Base-by-base conservation (phyloP, 2,113 vertebrate species). In the Ginglymostoma cirratum region DNA sequence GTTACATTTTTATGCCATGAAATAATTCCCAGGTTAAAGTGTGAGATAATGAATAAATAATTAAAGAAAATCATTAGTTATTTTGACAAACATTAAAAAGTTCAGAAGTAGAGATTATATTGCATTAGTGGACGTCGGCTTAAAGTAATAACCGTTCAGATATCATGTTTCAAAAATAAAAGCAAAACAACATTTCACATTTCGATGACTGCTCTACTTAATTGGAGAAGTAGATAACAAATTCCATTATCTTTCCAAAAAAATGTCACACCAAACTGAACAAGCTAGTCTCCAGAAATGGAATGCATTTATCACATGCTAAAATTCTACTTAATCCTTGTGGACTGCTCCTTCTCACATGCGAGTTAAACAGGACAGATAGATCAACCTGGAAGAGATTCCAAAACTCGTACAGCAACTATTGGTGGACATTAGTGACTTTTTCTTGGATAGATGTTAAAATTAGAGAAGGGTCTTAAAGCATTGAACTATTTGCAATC, bases 251-350 rank as follows among this genome's bases (percentile, higher is more conserved):
- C 24, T 72, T 72, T 23, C 24, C 87, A 61, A 70, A 95, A 72
- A 52, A 95, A 95, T 23, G 24, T 95, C 10, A 95, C 5, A 30
- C 94, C 42, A 76, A 70, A 52, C 10, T 48, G 69, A 95, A 15
- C 42, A 95, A 72, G 27, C 27, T 45, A 30, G 42, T 69, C 94
- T 76, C 12, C 42, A 15, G 94, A 52, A 42, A 5, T 95, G 94
- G 69, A 95, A 95, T 95, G 94, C 52, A 69, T 72, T 95, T 95
- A 95, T 70, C 72, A 67, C 94, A 72, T 95, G 94, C 42, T 95
- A 76, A 95, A 95, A 95, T 67, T 72, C 67, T 52, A 95, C 52
- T 95, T 95, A 95, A 95, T 95, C 94, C 42, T 72, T 72, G 7
- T 95, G 69, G 94, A 76, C 69, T 95, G 67, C 69, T 72, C 65